phyloP scores from a whole-genome alignment of 2,888 invertebrate species.

The Drosophila phalerata region DNA sequence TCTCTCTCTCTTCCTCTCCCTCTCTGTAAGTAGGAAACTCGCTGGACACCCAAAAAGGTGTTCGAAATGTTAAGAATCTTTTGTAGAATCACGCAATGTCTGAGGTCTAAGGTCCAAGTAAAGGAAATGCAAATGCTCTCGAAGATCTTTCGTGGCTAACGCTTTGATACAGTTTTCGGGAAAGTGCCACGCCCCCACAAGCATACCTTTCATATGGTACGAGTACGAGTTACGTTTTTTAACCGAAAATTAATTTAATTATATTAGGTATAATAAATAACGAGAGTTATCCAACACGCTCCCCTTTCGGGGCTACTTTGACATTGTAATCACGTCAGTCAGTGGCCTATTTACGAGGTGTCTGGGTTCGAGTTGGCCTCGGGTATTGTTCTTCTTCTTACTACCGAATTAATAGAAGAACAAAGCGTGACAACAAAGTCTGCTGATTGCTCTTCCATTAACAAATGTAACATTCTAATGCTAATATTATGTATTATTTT shows the following conservation, averaged over 20 bases:
- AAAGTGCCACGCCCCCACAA: conserved; percentile 61
- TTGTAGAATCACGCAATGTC: conserved; percentile 71
- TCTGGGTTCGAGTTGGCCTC: conserved; percentile 22
- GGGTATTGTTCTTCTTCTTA: not conserved
- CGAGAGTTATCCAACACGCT: conserved; percentile 57
- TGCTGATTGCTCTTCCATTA: conserved; percentile 27
- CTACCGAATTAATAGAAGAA: conserved; percentile 26
- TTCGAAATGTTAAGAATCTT: conserved; percentile 74
- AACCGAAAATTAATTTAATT: conserved; percentile 74
- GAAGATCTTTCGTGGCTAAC: conserved; percentile 68
- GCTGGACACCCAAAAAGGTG: conserved; percentile 77
- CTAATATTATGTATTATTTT: conserved; percentile 19
- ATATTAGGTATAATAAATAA: conserved; percentile 72
- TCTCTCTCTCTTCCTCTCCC: conserved; percentile 16
- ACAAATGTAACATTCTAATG: conserved; percentile 25
- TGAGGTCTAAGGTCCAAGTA: conserved; percentile 31
- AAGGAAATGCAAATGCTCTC: conserved; percentile 60
- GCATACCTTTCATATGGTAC: conserved; percentile 13
- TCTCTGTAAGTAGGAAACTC: conserved; percentile 3
- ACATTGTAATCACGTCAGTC: conserved; percentile 74
- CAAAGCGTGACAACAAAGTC: conserved; percentile 58
- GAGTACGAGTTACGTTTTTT: conserved; percentile 18
- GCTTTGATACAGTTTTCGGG: conserved; percentile 63
- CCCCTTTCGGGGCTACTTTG: conserved; percentile 52
- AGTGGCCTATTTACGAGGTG: conserved; percentile 69